A percentile compares a stretch with the other conserved stretches of the same genome.
Conservation (phyloP, 2,888 invertebrate genomes). For the Cantharis rustica region DNA sequence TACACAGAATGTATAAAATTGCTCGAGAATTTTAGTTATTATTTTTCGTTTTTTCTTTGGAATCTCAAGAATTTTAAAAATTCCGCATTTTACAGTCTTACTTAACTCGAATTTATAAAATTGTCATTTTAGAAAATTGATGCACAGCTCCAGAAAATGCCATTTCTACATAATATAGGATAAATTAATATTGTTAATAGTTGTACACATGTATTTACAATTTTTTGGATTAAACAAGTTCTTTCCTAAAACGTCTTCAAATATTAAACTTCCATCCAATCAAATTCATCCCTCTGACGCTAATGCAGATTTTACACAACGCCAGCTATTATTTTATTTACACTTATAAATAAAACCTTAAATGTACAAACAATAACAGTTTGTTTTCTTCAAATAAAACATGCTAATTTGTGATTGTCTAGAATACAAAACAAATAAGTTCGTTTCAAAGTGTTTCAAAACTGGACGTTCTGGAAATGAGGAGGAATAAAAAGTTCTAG, state of each 20-base stretch:
- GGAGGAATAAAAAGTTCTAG: neutral
- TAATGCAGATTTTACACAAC: slow-evolving; percentile 12
- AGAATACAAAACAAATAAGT: slow-evolving; percentile 21
- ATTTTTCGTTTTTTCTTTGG: neutral
- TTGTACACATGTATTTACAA: slow-evolving; percentile 58
- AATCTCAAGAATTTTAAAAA: slow-evolving; percentile 8
- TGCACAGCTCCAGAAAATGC: slow-evolving; percentile 21
- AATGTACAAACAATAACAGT: slow-evolving; percentile 26
- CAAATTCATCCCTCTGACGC: slow-evolving; percentile 11
- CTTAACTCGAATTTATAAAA: slow-evolving; percentile 4
- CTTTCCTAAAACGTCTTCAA: slow-evolving; percentile 15
- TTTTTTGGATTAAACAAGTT: slow-evolving; percentile 33
- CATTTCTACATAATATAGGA: slow-evolving; percentile 15
- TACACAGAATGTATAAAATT: slow-evolving; percentile 8
- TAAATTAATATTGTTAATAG: slow-evolving; percentile 47
- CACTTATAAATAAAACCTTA: slow-evolving; percentile 26
- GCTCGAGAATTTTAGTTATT: neutral
- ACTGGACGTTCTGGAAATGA: neutral
- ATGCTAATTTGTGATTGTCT: slow-evolving; percentile 29
- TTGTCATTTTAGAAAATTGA: slow-evolving; percentile 9
- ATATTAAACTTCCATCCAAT: slow-evolving; percentile 9
- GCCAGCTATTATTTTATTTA: slow-evolving; percentile 19
- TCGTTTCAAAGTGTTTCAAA: slow-evolving; percentile 12
- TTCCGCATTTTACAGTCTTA: slow-evolving; percentile 11
- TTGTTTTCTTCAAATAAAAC: slow-evolving; percentile 8